Evolutionary conservation across 2,888 invertebrate genomes (phyloP).

Genomic region (Ormyrus thymus): DNA sequence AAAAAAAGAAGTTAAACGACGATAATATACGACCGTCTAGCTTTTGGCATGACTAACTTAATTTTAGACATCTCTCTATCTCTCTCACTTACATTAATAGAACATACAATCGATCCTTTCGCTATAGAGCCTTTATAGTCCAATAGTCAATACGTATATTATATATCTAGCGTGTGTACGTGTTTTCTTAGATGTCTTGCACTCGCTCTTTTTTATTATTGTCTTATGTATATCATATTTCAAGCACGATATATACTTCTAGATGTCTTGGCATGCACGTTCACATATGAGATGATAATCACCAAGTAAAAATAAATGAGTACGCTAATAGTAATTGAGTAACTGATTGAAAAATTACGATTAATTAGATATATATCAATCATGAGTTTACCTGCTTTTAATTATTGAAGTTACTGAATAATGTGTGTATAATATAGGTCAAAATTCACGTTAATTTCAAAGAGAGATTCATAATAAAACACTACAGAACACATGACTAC

Average conservation of each 20-base stretch:
- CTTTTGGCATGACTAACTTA: constrained; percentile 66
- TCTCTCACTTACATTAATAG: constrained; percentile 51
- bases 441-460: constrained; percentile 25
- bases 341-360: background rate
- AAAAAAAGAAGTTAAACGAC: constrained; percentile 49
- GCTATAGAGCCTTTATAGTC: constrained; percentile 61
- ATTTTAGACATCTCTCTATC: constrained; percentile 61
- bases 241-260: constrained; percentile 64
- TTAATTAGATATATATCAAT: constrained; percentile 17
- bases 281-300: constrained; percentile 66
- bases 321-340: background rate
- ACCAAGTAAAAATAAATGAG: constrained; percentile 8
- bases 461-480: constrained; percentile 14
- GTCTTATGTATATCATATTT: constrained; percentile 60
- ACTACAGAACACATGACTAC: constrained; percentile 36
- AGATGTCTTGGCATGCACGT: constrained; percentile 74
- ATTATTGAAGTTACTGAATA: constrained; percentile 29
- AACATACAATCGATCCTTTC: constrained; percentile 47
- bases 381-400: constrained; percentile 19
- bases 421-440: constrained; percentile 54
- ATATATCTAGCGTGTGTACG: constrained; percentile 66
- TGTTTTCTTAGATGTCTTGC: constrained; percentile 73
- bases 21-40: constrained; percentile 10
- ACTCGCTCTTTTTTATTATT: constrained; percentile 69
- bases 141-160: constrained; percentile 63